These are phyloP conservation scores for Acyrthosiphon pisum DNA, from an alignment of 1,140 invertebrate species.

Conservation along the genomic window DNA sequence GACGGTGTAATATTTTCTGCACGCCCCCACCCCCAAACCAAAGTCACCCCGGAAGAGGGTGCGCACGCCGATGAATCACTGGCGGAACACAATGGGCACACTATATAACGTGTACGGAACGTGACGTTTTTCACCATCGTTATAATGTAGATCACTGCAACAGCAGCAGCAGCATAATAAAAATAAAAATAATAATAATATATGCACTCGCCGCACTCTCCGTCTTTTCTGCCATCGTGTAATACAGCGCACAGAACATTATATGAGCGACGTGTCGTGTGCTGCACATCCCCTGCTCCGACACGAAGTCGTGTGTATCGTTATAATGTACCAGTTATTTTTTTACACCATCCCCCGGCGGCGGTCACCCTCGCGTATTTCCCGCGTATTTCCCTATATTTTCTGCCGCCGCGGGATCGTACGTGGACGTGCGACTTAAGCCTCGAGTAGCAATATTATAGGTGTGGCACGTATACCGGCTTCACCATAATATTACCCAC, in stretches of 20 bases:
- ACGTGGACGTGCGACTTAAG: too few species aligned
- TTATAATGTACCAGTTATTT: slow-evolving; percentile 10
- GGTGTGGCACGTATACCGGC: too few species aligned
- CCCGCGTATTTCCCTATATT: too few species aligned
- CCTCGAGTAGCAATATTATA: too few species aligned
- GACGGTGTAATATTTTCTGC: background rate
- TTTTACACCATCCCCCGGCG: background rate
- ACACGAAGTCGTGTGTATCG: background rate
- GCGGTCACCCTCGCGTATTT: too few species aligned
- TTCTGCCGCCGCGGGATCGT: too few species aligned
- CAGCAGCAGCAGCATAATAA: background rate
- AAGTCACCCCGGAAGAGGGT: background rate
- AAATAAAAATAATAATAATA: background rate
- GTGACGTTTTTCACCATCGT: background rate
- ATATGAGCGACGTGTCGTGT: background rate
- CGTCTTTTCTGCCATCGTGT: too few species aligned
- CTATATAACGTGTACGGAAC: slow-evolving; percentile 7
- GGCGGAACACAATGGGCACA: background rate
- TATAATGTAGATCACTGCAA: background rate
- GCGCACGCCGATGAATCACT: slow-evolving; percentile 19
- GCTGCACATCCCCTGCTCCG: background rate
- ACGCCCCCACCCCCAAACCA: background rate
- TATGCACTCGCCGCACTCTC: background rate
- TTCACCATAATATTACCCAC: too few species aligned
- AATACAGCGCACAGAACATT: too few species aligned